Base-by-base conservation (phyloP, 2,797 vertebrate species). In the Cyprinodon diabolis region DNA sequence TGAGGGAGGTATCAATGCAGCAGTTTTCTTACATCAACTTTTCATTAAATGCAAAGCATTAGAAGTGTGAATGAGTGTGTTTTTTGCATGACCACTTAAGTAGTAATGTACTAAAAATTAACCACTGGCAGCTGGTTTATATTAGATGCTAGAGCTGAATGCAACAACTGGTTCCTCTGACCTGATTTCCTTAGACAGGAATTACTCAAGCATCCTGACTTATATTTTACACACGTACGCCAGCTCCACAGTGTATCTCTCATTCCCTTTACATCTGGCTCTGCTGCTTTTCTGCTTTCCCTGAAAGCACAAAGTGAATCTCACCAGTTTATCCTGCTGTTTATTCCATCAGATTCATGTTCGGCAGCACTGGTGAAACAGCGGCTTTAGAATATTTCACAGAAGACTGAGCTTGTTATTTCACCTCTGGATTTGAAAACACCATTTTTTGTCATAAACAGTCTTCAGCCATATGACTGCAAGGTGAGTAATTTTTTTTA, bases 161-260 rank as follows among this genome's bases (percentile, higher is more conserved):
- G 81, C 81, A 80, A 77, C 45, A 21, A 78, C 79, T 82, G 81
- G 84, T 84, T 75, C 75, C 62, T 74, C 80, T 94, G 93, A 94
- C 93, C 93, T 92, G 90, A 93, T 94, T 94, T 89, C 78, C 73
- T 79, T 23, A 86, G 90, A 91, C 89, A 90, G 85, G 83, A 89
- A 84, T 91, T 91, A 92, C 90, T 90, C 78, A 55, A 87, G 90
- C 83, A 83, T 83, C 74, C 69, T 81, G 76, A 40, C 71, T 13
- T 63, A 60, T 23, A 52, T 72, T 78, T 77, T 23, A 78, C 65
- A 60, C 69, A 69, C 51, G 63, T 67, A 60, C 84, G 47, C 57
- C 45, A 45, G 70, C 69, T 85, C 58, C 37, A 66, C 60, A 45
- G 66, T 45, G 77, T 72, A 19, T 68, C 51, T 71, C 67, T 45